A percentile compares a stretch with the other conserved stretches of the same genome.
Evolutionary conservation across 2,797 vertebrate species (phyloP).

Genomic region (Acestrorhynchus altus): DNA sequence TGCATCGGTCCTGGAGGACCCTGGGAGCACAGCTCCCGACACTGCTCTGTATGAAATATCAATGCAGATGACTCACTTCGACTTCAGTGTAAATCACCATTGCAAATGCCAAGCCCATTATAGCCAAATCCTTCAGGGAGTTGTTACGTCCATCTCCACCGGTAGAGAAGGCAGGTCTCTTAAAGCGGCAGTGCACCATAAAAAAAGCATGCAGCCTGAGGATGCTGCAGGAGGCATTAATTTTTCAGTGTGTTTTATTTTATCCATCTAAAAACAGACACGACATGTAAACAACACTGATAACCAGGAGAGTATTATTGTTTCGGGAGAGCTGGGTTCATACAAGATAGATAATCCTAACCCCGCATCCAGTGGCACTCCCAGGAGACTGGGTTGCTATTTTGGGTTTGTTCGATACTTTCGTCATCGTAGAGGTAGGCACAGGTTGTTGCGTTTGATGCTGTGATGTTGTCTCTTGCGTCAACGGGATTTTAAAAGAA

Average conservation of each 20-base stretch:
- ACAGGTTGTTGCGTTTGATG: slow-evolving; percentile 57
- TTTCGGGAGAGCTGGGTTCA: slow-evolving; percentile 24
- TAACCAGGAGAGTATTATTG: slow-evolving; percentile 44
- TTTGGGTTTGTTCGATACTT: slow-evolving; percentile 52
- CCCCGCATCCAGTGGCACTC: slow-evolving; percentile 54
- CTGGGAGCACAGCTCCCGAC: slow-evolving; percentile 64
- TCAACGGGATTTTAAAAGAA: slow-evolving; percentile 49
- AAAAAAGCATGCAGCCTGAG: slow-evolving; percentile 49
- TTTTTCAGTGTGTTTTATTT: slow-evolving; percentile 56
- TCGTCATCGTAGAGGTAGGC: slow-evolving; percentile 54
- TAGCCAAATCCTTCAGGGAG: slow-evolving; percentile 76
- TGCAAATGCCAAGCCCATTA: slow-evolving; percentile 82
- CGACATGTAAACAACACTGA: slow-evolving; percentile 45
- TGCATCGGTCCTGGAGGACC: slow-evolving; percentile 55
- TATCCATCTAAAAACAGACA: slow-evolving; percentile 55
- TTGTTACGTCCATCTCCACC: slow-evolving; percentile 72
- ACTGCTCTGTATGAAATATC: slow-evolving; percentile 77
- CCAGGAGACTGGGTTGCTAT: slow-evolving; percentile 49
- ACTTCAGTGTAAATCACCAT: slow-evolving; percentile 81
- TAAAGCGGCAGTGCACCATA: slow-evolving; percentile 60
- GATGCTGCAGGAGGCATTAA: slow-evolving; percentile 49
- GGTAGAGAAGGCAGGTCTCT: slow-evolving; percentile 61
- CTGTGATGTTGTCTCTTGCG: slow-evolving; percentile 54
- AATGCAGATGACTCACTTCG: slow-evolving; percentile 81
- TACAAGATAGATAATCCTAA: slow-evolving; percentile 41